A percentile compares a stretch with the other conserved stretches of the same genome.
Conservation (phyloP, 2,113 vertebrate species). For the Macroglossus sobrinus region DNA sequence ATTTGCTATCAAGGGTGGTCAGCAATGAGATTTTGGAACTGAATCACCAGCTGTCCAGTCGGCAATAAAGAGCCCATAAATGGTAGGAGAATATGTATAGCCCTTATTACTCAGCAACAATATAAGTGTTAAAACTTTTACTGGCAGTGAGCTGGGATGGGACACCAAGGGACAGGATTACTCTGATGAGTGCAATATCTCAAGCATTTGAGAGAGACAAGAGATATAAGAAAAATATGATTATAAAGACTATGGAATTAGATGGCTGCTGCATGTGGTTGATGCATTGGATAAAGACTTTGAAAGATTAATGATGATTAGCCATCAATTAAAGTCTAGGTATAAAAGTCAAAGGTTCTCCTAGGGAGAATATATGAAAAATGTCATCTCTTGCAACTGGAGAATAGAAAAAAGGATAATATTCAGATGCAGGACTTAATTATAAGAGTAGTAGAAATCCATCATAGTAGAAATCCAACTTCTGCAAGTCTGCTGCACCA, state of each 20-base stretch:
- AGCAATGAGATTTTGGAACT: background rate
- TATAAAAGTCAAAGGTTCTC: background rate
- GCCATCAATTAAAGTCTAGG: background rate
- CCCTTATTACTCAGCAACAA: background rate
- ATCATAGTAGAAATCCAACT: background rate
- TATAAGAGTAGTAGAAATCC: background rate
- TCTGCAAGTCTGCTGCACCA: background rate
- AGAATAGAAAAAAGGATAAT: background rate
- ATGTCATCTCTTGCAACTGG: background rate
- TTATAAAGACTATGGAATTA: background rate
- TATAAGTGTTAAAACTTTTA: background rate
- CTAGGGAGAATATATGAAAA: background rate
- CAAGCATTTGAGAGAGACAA: background rate
- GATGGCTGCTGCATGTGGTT: background rate
- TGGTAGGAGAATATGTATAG: background rate
- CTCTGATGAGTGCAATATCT: background rate
- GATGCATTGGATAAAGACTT: background rate
- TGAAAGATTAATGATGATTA: background rate
- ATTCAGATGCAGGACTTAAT: background rate
- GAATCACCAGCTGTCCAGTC: background rate
- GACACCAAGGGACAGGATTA: background rate
- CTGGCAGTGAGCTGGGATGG: background rate
- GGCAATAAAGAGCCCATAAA: background rate
- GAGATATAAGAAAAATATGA: background rate
- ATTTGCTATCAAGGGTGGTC: slow-evolving; percentile 5